These are phyloP conservation scores for Planococcus citri DNA, from an alignment of 1,140 invertebrate species.

Conservation along the genomic window DNA sequence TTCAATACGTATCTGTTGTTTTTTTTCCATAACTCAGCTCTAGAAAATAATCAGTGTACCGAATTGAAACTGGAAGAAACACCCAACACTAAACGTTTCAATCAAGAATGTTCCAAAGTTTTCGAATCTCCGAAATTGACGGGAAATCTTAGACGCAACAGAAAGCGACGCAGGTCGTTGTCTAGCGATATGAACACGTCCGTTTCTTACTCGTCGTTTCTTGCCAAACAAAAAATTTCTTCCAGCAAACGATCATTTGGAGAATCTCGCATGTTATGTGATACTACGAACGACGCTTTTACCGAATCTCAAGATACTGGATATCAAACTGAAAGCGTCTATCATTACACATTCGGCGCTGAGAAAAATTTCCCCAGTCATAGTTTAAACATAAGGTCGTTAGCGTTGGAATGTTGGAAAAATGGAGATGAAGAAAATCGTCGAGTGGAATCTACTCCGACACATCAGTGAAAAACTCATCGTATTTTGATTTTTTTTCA, in stretches of 20 bases:
- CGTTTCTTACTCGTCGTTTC: background rate
- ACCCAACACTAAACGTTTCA: background rate
- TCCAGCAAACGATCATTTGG: background rate
- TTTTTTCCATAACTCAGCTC: too few relatives aligned
- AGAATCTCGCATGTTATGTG: background rate
- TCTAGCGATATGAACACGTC: background rate
- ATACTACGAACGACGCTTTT: background rate
- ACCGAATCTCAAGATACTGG: conserved; percentile 5
- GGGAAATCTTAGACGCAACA: background rate
- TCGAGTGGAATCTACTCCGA: background rate
- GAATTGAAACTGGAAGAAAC: background rate
- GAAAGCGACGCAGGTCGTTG: background rate
- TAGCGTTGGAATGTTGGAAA: background rate
- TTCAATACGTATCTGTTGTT: too few relatives aligned
- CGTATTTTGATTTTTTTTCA: background rate
- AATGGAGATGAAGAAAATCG: background rate
- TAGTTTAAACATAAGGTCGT: background rate
- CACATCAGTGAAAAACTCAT: background rate
- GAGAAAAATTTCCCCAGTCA: background rate
- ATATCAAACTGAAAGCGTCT: background rate
- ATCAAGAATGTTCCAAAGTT: background rate
- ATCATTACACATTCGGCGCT: background rate
- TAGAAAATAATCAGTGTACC: background rate
- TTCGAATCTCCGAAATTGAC: conserved; percentile 7
- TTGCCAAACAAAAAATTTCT: background rate